Evolutionary conservation across 2,113 vertebrate species (phyloP).

Genomic region (Dasyprocta punctata): DNA sequence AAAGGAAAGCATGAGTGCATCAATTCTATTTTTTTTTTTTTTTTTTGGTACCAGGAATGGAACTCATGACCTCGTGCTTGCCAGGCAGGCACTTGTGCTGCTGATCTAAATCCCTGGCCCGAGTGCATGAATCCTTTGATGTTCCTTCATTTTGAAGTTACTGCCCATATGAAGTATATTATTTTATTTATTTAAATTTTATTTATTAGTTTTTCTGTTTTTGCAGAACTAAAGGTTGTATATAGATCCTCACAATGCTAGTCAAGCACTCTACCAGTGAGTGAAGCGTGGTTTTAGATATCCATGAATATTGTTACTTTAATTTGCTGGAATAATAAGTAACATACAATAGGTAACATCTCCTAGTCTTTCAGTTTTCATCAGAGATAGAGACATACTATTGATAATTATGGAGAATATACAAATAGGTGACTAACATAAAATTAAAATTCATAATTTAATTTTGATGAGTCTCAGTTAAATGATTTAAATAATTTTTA

Average conservation of each 20-base stretch:
- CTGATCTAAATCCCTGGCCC: too few relatives aligned
- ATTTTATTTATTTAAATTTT: background rate
- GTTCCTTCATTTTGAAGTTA: background rate
- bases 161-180: background rate
- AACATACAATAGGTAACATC: background rate
- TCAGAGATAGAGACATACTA: background rate
- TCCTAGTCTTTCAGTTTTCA: background rate
- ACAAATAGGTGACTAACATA: background rate
- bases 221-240: background rate
- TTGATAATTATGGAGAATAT: background rate
- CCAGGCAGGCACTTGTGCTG: too few relatives aligned
- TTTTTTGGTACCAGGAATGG: too few relatives aligned
- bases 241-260: background rate
- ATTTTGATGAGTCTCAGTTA: background rate
- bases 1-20: background rate
- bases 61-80: too few relatives aligned
- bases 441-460: background rate
- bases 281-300: background rate
- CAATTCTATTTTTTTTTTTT: too few relatives aligned
- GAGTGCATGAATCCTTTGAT: background rate
- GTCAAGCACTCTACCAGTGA: background rate
- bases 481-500: background rate
- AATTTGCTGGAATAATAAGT: background rate
- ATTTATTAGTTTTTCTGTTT: background rate
- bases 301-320: background rate